Percentiles rank a stretch among this genome's conserved stretches.
Conservation (phyloP, 2,797 vertebrate species). For the Enteromius paludinosus region DNA sequence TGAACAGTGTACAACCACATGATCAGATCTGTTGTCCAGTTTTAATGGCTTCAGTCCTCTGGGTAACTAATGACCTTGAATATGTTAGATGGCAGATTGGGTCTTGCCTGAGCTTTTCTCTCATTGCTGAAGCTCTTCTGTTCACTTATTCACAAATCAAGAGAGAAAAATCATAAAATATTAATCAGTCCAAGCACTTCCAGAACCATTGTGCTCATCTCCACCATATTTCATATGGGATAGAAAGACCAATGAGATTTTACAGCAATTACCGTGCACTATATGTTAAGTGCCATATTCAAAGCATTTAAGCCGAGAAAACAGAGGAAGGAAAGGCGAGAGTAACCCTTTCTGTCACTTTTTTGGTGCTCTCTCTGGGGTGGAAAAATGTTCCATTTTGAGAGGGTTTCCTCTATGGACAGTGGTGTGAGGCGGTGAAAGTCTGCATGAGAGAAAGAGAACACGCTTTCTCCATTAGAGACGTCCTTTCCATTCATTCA, state of each 20-base stretch:
- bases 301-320: conserved; percentile 31
- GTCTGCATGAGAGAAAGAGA: conserved; percentile 21
- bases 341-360: background rate
- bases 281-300: conserved; percentile 36
- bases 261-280: conserved; percentile 40
- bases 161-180: conserved; percentile 43
- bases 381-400: background rate
- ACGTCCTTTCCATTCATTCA: conserved; percentile 28
- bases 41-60: background rate
- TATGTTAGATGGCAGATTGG: conserved; percentile 1
- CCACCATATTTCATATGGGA: conserved; percentile 25
- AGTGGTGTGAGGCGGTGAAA: conserved; percentile 19
- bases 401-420: conserved; percentile 15
- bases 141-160: conserved; percentile 45
- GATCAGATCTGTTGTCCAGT: background rate
- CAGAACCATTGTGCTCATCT: conserved; percentile 33
- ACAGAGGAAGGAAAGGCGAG: background rate
- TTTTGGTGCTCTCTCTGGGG: background rate
- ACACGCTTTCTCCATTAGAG: conserved; percentile 55
- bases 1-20: background rate
- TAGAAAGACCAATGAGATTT: conserved; percentile 34
- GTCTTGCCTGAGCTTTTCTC: conserved; percentile 1
- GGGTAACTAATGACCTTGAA: conserved; percentile 1
- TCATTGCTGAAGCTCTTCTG: conserved; percentile 9
- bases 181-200: conserved; percentile 37